These are phyloP conservation scores for Symphodus melops DNA, from an alignment of 2,113 vertebrate genomes.

Conservation along the genomic window DNA sequence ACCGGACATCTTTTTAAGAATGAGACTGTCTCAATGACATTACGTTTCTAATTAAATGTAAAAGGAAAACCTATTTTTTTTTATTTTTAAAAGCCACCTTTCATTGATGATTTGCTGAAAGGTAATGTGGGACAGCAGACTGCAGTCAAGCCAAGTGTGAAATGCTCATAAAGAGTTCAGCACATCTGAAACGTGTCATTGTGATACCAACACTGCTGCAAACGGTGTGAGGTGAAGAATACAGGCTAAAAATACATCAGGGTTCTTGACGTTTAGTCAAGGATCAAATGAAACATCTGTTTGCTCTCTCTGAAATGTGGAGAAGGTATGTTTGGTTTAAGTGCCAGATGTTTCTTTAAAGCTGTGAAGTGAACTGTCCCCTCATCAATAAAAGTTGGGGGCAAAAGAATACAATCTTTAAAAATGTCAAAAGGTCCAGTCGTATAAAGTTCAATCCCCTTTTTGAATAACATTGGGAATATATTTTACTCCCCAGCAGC, in stretches of 20 bases:
- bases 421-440: no score
- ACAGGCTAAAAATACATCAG: slow-evolving; percentile 1
- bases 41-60: no score
- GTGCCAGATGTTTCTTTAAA: neutral
- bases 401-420: neutral
- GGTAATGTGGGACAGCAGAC: neutral
- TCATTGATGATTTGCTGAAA: neutral
- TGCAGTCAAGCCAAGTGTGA: neutral
- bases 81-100: no score
- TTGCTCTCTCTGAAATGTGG: slow-evolving; percentile 1
- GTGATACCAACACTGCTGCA: neutral
- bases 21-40: no score
- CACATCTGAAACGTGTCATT: neutral
- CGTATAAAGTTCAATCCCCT: neutral
- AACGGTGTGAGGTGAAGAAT: neutral
- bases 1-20: no score
- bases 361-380: neutral
- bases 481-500: neutral
- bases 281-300: slow-evolving; percentile 24
- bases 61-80: no score
- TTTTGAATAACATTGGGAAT: neutral
- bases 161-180: neutral
- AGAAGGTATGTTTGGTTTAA: neutral
- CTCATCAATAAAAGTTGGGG: neutral
- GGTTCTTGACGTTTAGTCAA: slow-evolving; percentile 12